These are phyloP conservation scores for Leptonema lineaticorne DNA, from an alignment of 1,140 invertebrate species.

Conservation along the genomic window DNA sequence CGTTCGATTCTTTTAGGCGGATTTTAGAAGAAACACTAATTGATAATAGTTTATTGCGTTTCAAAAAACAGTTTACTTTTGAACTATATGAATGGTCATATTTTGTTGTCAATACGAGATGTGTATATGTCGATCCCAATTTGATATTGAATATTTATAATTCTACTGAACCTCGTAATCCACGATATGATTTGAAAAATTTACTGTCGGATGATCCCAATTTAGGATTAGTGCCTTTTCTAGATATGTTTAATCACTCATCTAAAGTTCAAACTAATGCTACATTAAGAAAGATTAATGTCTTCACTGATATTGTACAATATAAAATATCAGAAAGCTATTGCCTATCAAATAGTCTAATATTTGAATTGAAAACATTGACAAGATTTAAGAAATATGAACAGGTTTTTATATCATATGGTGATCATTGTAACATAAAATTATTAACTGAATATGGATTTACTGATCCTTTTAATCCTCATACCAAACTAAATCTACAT, in stretches of 20 bases:
- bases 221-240: constrained; percentile 34
- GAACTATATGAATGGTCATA: constrained; percentile 35
- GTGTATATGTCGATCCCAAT: constrained; percentile 33
- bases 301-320: too few species aligned
- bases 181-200: constrained; percentile 5
- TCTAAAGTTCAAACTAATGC: constrained; percentile 20
- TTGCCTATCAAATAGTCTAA: too few species aligned
- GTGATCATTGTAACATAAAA: constrained; percentile 36
- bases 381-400: constrained; percentile 26
- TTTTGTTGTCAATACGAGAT: constrained; percentile 37
- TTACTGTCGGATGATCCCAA: constrained; percentile 22
- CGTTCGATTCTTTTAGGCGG: constrained; percentile 27
- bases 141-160: constrained; percentile 20
- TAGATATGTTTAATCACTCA: constrained; percentile 40
- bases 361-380: constrained; percentile 27
- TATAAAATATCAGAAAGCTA: too few species aligned
- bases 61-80: constrained; percentile 21
- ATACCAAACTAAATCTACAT: constrained; percentile 12
- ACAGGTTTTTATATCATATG: constrained; percentile 38
- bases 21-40: constrained; percentile 8
- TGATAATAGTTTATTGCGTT: not conserved
- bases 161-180: not conserved
- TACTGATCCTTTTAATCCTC: constrained; percentile 27
- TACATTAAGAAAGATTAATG: too few species aligned
- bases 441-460: constrained; percentile 39